These are phyloP conservation scores for Tragopan temminckii DNA, from an alignment of 2,797 vertebrate genomes.

Conservation along the genomic window DNA sequence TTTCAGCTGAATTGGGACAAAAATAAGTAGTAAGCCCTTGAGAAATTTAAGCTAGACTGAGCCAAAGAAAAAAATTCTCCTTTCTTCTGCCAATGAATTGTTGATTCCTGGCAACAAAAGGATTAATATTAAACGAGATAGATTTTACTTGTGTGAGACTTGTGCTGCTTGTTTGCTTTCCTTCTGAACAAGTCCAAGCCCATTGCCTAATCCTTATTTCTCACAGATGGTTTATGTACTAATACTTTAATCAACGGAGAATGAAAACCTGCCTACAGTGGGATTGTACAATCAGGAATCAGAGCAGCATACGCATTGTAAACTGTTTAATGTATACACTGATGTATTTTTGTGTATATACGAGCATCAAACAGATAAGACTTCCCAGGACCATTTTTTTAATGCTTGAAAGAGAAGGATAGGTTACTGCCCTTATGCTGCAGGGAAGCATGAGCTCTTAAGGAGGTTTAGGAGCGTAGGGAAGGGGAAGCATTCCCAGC, in stretches of 20 bases:
- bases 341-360: neutral
- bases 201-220: constrained; percentile 61
- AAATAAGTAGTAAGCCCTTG: neutral
- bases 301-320: neutral
- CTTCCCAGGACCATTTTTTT: neutral
- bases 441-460: neutral
- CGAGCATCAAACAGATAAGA: neutral
- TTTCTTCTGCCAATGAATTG: neutral
- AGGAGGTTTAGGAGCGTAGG: neutral
- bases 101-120: neutral
- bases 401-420: neutral
- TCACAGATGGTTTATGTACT: constrained; percentile 69
- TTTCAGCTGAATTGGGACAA: neutral
- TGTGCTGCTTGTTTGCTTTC: constrained; percentile 44
- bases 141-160: neutral
- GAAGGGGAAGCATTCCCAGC: neutral
- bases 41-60: neutral
- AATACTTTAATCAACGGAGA: constrained; percentile 64
- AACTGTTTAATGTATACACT: neutral
- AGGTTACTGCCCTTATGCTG: neutral
- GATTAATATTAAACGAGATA: constrained; percentile 21
- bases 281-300: constrained; percentile 27
- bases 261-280: constrained; percentile 34
- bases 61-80: neutral
- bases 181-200: constrained; percentile 23